phyloP scores from a whole-genome alignment of 1,140 invertebrate species.

The Tetragnatha versicolor region DNA sequence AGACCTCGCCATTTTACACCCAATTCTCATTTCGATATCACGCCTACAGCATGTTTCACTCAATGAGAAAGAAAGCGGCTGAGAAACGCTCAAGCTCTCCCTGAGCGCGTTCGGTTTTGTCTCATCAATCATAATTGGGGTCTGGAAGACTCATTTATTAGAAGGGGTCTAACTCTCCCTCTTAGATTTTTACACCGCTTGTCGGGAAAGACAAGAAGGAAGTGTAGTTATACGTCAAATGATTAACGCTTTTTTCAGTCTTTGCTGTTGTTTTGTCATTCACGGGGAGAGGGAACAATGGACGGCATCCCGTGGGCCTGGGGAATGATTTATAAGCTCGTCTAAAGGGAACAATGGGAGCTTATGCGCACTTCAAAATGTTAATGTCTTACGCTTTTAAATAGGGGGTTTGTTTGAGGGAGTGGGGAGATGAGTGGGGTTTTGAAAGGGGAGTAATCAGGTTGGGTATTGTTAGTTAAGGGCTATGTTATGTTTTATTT shows the following conservation, averaged over 20 bases:
- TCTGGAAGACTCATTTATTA: slow-evolving; percentile 22
- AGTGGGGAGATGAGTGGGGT: too few species aligned
- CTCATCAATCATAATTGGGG: slow-evolving; percentile 49
- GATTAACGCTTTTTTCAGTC: slow-evolving; percentile 13
- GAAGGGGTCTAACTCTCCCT: not conserved
- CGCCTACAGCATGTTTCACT: slow-evolving; percentile 31
- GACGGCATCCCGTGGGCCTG: too few species aligned
- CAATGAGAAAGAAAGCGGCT: slow-evolving; percentile 6
- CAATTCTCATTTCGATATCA: slow-evolving; percentile 38
- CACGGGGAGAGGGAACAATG: not conserved
- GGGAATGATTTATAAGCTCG: too few species aligned
- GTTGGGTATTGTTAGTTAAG: too few species aligned
- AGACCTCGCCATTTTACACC: slow-evolving; percentile 7
- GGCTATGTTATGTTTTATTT: too few species aligned
- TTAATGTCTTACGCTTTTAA: too few species aligned
- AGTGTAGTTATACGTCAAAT: not conserved
- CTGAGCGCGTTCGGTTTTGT: slow-evolving; percentile 36
- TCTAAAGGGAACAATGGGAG: too few species aligned
- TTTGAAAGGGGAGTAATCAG: too few species aligned
- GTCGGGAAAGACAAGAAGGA: not conserved
- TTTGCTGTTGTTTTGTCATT: not conserved
- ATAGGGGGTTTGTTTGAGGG: too few species aligned
- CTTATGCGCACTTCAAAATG: too few species aligned
- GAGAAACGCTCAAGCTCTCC: not conserved
- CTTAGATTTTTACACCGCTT: slow-evolving; percentile 26